phyloP scores from a whole-genome alignment of 2,888 invertebrate species.

The Xiphydria camelus region DNA sequence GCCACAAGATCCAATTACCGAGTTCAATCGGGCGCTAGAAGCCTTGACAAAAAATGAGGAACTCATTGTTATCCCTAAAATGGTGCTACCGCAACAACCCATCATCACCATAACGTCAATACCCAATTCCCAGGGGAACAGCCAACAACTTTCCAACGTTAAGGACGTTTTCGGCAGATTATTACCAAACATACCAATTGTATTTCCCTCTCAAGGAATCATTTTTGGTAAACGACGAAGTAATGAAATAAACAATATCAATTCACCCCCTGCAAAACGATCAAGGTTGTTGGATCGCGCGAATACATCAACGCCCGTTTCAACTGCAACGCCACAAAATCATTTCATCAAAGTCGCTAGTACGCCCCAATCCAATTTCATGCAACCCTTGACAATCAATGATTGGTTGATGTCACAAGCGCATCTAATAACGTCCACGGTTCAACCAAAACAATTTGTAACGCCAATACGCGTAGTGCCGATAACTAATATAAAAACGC shows the following conservation, averaged over 20 bases:
- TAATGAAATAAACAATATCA: conserved; percentile 12
- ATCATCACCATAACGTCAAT: conserved; percentile 27
- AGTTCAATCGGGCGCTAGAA: conserved; percentile 41
- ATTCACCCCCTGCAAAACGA: conserved; percentile 7
- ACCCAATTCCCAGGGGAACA: conserved; percentile 4
- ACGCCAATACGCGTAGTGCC: conserved; percentile 50
- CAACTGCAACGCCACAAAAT: conserved; percentile 5
- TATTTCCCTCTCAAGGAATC: conserved; percentile 30
- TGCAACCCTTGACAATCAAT: conserved; percentile 9
- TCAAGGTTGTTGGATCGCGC: conserved; percentile 9
- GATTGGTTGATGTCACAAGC: conserved; percentile 16
- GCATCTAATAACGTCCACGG: conserved; percentile 12
- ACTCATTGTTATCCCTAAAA: conserved; percentile 47
- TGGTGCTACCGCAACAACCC: conserved; percentile 20
- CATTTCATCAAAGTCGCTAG: conserved; percentile 27
- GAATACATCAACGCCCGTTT: conserved; percentile 2
- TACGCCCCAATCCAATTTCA: conserved; percentile 10
- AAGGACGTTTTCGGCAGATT: conserved; percentile 26
- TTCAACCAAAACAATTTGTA: conserved; percentile 38
- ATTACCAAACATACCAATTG: conserved; percentile 31
- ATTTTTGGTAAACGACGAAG: conserved; percentile 20
- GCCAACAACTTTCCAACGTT: background rate
- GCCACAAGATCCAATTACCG: conserved; percentile 41
- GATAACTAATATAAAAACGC: conserved; percentile 45
- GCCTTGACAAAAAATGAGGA: conserved; percentile 46